phyloP scores from a whole-genome alignment of 2,888 invertebrate genomes.

The Ichneumoninae sp. region DNA sequence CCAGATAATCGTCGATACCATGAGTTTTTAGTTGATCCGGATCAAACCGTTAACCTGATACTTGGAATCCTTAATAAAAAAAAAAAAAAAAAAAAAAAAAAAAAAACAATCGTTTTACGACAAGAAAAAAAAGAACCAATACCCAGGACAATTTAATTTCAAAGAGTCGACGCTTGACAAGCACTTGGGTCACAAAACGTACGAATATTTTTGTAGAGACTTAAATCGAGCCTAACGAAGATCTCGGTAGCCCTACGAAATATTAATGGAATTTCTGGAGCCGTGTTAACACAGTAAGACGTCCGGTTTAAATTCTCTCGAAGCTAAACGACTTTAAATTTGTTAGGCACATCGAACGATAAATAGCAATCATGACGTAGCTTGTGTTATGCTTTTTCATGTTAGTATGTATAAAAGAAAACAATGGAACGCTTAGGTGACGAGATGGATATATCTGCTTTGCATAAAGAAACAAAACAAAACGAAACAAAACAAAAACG shows the following conservation, averaged over 20 bases:
- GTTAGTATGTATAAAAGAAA: slow-evolving; percentile 79
- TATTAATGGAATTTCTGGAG: slow-evolving; percentile 21
- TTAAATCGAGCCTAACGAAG: slow-evolving; percentile 70
- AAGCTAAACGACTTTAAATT: slow-evolving; percentile 37
- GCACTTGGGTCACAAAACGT: slow-evolving; percentile 61
- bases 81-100: background rate
- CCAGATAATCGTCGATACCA: slow-evolving; percentile 29
- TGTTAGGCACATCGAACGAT: slow-evolving; percentile 41
- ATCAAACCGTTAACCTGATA: slow-evolving; percentile 23
- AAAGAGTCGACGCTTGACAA: slow-evolving; percentile 5
- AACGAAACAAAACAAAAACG: slow-evolving; percentile 43
- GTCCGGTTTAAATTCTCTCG: slow-evolving; percentile 33
- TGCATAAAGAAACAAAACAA: slow-evolving; percentile 41
- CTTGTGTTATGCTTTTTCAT: slow-evolving; percentile 81
- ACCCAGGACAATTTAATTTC: slow-evolving; percentile 13
- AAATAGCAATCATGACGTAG: slow-evolving; percentile 77
- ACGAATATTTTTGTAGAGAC: slow-evolving; percentile 81
- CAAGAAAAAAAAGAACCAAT: slow-evolving; percentile 9
- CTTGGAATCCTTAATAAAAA: slow-evolving; percentile 22
- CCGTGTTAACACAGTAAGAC: slow-evolving; percentile 42
- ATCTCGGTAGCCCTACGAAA: slow-evolving; percentile 36
- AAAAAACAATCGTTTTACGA: slow-evolving; percentile 40
- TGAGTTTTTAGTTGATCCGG: slow-evolving; percentile 29
- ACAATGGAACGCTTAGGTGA: slow-evolving; percentile 63
- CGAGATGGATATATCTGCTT: slow-evolving; percentile 58